Base-by-base conservation (phyloP, 2,888 invertebrate genomes). In the Aphidoletes aphidimyza region DNA sequence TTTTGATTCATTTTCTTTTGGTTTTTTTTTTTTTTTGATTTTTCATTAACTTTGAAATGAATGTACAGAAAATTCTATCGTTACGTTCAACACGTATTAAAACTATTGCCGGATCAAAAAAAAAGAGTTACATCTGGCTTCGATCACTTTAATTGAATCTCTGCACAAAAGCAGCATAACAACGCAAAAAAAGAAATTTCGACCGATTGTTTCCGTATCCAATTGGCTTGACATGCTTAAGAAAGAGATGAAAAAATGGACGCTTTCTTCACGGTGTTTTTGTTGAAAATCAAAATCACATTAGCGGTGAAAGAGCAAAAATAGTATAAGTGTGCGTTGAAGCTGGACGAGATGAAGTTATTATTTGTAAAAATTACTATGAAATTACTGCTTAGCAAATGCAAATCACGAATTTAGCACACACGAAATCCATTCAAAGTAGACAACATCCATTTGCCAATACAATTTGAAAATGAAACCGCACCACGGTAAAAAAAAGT, bases 271-370 rank as follows among this genome's bases (percentile, higher is more conserved):
- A 69, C 30, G 30, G 69, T n/a, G n/a, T 30, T 14, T 69, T 69
- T 69, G 1, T 69, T 69, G 69, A 69, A 69, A 69, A 14, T 30
- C 30, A 69, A 69, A 69, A 69, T 30, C 34, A 69, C 69, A 69
- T 69, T 69, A 69, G 69, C 8, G 30, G 30, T 1, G 69, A 47
- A 47, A 47, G 47, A 30, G 30, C 30, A 69, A 30, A 30, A 30
- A 69, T n/a, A 30, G 69, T 11, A 14, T 3, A n/a, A 54, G n/a
- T 22, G 22, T 54, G 2, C 22, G 22, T n/a, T n/a, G n/a, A n/a
- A n/a, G n/a, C n/a, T n/a, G n/a, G n/a, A n/a, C n/a, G n/a, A n/a
- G n/a, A 54, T 54, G 54, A 69, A 14, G 34, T 30, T 30, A 69
- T 69, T 69, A 69, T 14, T 69, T 26, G 17, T 9, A 6, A 42